Evolutionary conservation across 2,888 invertebrate genomes (phyloP).

Genomic region (Caenorhabditis uteleia): DNA sequence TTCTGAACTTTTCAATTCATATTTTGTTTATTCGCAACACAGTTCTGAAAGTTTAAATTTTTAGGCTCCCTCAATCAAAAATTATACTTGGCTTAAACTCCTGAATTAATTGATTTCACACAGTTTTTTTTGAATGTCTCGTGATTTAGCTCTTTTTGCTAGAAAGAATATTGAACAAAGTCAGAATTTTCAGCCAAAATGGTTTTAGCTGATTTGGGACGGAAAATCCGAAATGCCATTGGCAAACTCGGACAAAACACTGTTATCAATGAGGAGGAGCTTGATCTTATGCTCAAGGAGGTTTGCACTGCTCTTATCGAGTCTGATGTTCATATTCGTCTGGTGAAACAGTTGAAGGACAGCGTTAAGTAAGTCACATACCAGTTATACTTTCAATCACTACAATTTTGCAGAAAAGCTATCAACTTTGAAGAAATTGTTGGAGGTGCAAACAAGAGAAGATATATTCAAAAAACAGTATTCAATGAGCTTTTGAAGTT

Average conservation of each 20-base stretch:
- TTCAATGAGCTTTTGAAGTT: conserved; percentile 97
- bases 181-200: no score
- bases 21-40: no score
- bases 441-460: conserved; percentile 89
- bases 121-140: no score
- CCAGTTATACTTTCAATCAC: not conserved
- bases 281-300: conserved; percentile 94
- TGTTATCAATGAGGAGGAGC: conserved; percentile 77
- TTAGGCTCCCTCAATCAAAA: no score
- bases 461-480: conserved; percentile 96
- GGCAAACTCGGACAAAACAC: conserved; percentile 82
- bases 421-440: conserved; percentile 99
- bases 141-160: no score
- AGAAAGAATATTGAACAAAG: not conserved
- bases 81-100: no score
- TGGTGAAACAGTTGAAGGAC: conserved; percentile 92
- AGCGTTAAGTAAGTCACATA: conserved; percentile 80
- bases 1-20: no score
- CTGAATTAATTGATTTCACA: no score
- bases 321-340: conserved; percentile 91
- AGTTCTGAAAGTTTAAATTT: no score
- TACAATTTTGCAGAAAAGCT: conserved; percentile 53
- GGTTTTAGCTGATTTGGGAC: conserved; percentile 99
- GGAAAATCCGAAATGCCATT: conserved; percentile 97
- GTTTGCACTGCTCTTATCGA: conserved; percentile 90